Evolutionary conservation across 2,888 invertebrate genomes (phyloP).

Genomic region (Loripinus fragilis): DNA sequence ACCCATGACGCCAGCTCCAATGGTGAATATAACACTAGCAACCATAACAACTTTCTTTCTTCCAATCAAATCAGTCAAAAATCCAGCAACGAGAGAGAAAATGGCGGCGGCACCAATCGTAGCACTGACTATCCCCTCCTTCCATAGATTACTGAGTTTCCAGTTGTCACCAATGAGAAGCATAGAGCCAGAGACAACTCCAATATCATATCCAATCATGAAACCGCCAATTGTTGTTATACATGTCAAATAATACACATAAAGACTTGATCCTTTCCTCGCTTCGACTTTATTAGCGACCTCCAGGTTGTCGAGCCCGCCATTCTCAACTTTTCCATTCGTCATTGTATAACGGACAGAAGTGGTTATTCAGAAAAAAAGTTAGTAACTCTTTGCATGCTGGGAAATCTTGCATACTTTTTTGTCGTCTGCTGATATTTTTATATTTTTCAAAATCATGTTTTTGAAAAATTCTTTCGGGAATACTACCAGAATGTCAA

Average conservation of each 20-base stretch:
- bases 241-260: conserved; percentile 76
- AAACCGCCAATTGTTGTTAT: conserved; percentile 84
- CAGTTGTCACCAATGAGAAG: conserved; percentile 82
- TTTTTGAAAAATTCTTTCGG: too few relatives aligned
- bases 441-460: too few relatives aligned
- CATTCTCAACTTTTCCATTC: conserved; percentile 30
- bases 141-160: conserved; percentile 83
- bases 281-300: neutral
- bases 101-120: conserved; percentile 84
- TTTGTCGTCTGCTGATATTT: too few relatives aligned
- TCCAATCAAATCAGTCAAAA: conserved; percentile 84
- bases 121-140: conserved; percentile 84
- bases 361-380: too few relatives aligned
- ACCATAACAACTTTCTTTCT: conserved; percentile 84
- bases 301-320: neutral
- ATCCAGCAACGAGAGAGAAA: conserved; percentile 83
- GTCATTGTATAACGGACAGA: too few relatives aligned
- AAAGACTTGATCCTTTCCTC: conserved; percentile 57
- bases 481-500: too few relatives aligned
- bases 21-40: conserved; percentile 84
- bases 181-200: conserved; percentile 85
- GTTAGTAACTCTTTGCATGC: too few relatives aligned
- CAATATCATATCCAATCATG: conserved; percentile 84
- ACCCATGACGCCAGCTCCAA: conserved; percentile 84
- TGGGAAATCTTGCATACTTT: too few relatives aligned